Evolutionary conservation across 1,140 invertebrate species (phyloP), one percentile per base, ranked within the genome.

Genomic region (Hermatobates lingyangjiaoensis): DNA sequence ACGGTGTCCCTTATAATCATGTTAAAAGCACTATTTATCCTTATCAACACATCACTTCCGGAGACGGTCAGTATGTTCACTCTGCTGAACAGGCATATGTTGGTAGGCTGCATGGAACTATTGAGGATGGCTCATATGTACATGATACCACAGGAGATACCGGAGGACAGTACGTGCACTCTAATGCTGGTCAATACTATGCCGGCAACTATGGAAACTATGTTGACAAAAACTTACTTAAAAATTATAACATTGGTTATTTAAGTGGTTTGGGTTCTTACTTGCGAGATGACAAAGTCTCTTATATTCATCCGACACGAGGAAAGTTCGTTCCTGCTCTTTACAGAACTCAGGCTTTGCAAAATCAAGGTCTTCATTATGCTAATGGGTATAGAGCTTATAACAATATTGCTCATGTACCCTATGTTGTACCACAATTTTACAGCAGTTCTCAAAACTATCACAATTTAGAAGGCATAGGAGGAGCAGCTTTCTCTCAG

Each of bases 91-190:
- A 42, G 18, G 39, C 5, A 12, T 18, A 18, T 42, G 18, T 26
- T 24, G 48, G 27, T 24, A 23, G 2, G 14, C 44, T 21, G 2
- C 14, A 14, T 18, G 24, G 44, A 15, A 3, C 44, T 25, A 18
- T 14, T 25, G 15, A 65, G 28, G 62, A 63, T 15, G 68, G 69
- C 21, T 64, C 65, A 46, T 63, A 66, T 30, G 52, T 58, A 25
- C 58, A 62, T 30, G 63, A 47, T 25, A 27, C 39, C 20, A 49
- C 38, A 28, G 39, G 47, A 28, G 47, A 63, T 46, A 60, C 62
- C 54, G 61, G 62, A 23, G 66, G 65, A 48, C 56, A 60, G 21
- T 66, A 65, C 50, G 52, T 59, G 26, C 52, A 57, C 24, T 58
- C 21, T 4, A 23, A 53, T 48, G 27, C 45, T 2, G 23, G n/a